A percentile compares a stretch with the other conserved stretches of the same genome.
Conservation (phyloP, 2,113 vertebrate genomes). For the Aviceda subcristata region DNA sequence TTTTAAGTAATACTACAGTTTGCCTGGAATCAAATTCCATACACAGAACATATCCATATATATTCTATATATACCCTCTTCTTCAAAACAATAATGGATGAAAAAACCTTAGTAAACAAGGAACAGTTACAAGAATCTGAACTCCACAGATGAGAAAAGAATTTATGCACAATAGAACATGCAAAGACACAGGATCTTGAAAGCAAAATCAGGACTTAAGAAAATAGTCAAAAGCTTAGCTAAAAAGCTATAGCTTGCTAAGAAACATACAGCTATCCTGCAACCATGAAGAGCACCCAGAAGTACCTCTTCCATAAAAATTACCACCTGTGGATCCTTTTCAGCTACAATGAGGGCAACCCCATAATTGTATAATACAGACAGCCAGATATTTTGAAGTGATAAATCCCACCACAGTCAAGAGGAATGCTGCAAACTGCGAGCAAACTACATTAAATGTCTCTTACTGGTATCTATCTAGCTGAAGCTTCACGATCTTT, state of each 20-base stretch:
- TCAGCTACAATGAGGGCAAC: background rate
- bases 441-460: background rate
- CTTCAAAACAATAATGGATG: background rate
- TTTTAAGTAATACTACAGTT: background rate
- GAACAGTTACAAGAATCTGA: slow-evolving; percentile 20
- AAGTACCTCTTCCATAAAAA: background rate
- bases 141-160: slow-evolving; percentile 32
- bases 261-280: slow-evolving; percentile 22
- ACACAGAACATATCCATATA: background rate
- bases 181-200: slow-evolving; percentile 54
- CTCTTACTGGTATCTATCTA: background rate
- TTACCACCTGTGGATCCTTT: background rate
- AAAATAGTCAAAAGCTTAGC: slow-evolving; percentile 61
- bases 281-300: background rate
- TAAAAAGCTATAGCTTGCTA: background rate
- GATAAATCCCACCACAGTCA: background rate
- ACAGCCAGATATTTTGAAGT: background rate
- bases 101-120: slow-evolving; percentile 20
- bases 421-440: background rate
- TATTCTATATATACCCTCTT: background rate
- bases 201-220: slow-evolving; percentile 57
- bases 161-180: slow-evolving; percentile 61
- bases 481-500: background rate
- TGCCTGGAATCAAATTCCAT: background rate
- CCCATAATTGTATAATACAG: background rate